phyloP scores from a whole-genome alignment of 2,888 invertebrate species.

The Apantesis nais region DNA sequence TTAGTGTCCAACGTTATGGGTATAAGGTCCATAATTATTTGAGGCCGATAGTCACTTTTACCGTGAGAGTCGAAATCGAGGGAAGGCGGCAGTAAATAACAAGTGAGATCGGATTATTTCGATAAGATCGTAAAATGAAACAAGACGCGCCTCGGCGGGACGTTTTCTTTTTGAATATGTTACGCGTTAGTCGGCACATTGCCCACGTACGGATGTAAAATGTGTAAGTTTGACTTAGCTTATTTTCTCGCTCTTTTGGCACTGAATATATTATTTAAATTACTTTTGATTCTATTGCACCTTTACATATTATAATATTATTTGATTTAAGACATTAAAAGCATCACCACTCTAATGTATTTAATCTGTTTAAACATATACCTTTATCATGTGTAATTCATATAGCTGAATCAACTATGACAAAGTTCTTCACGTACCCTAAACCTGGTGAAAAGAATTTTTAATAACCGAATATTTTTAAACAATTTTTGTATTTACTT shows the following conservation, averaged over 20 bases:
- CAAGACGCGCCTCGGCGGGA: conserved; percentile 78
- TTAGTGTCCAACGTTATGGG: conserved; percentile 59
- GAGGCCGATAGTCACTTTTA: conserved; percentile 51
- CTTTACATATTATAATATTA: not conserved
- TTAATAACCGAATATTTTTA: not conserved
- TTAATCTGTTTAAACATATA: not conserved
- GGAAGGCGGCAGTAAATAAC: conserved; percentile 83
- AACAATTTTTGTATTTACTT: not conserved
- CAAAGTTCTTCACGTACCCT: too few relatives aligned
- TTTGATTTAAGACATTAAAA: not conserved
- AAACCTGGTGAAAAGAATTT: not conserved
- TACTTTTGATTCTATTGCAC: not conserved
- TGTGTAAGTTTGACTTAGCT: conserved; percentile 63
- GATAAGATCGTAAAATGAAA: conserved; percentile 86
- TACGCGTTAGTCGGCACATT: conserved; percentile 66
- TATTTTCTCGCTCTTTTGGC: conserved; percentile 50
- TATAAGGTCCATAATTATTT: conserved; percentile 71
- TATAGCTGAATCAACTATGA: not conserved
- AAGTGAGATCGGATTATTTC: conserved; percentile 84
- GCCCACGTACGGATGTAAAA: conserved; percentile 64
- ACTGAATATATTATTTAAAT: conserved; percentile 29
- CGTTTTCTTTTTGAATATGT: conserved; percentile 77
- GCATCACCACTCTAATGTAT: not conserved
- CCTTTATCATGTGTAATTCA: not conserved
- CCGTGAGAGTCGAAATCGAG: conserved; percentile 70